Evolutionary conservation across 1,140 invertebrate genomes (phyloP).

Genomic region (Drosophila nikananu): DNA sequence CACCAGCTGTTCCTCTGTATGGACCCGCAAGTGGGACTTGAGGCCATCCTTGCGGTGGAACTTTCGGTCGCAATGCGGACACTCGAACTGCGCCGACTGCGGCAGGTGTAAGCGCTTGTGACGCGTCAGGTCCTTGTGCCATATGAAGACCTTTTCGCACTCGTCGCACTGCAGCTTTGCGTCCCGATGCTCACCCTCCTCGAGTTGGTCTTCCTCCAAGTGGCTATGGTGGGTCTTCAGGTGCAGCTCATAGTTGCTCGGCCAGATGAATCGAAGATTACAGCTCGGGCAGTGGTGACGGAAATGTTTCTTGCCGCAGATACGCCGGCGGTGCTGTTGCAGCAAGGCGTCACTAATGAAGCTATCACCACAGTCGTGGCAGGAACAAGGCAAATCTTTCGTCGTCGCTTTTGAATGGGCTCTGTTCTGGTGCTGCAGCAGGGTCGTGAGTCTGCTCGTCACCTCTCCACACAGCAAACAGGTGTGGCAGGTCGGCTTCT

Average conservation of each 20-base stretch:
- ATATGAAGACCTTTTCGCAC: conserved; percentile 86
- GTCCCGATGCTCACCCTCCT: conserved; percentile 15
- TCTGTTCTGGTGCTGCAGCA: conserved; percentile 60
- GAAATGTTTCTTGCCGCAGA: conserved; percentile 55
- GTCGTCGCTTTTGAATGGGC: conserved; percentile 26
- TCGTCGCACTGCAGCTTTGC: conserved; percentile 85
- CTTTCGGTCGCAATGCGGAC: conserved; percentile 86
- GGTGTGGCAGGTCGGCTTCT: conserved; percentile 9
- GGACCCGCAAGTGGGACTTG: conserved; percentile 71
- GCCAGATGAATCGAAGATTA: conserved; percentile 65
- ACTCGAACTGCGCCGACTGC: conserved; percentile 85
- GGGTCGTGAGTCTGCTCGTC: conserved; percentile 16
- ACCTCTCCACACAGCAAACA: conserved; percentile 56
- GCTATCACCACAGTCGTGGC: conserved; percentile 45
- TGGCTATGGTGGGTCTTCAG: conserved; percentile 32
- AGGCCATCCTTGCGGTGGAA: conserved; percentile 86
- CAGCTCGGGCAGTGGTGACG: conserved; percentile 54
- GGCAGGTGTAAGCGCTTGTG: conserved; percentile 86
- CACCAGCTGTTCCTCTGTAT: conserved; percentile 23
- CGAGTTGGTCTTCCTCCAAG: not conserved
- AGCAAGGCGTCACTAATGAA: conserved; percentile 61
- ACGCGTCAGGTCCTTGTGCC: conserved; percentile 86
- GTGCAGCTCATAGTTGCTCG: conserved; percentile 58
- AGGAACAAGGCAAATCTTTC: conserved; percentile 30
- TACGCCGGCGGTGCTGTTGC: conserved; percentile 56